Evolutionary conservation across 1,140 invertebrate genomes (phyloP), one percentile per base, ranked within the genome.

Genomic region (Drosophila oshimai): DNA sequence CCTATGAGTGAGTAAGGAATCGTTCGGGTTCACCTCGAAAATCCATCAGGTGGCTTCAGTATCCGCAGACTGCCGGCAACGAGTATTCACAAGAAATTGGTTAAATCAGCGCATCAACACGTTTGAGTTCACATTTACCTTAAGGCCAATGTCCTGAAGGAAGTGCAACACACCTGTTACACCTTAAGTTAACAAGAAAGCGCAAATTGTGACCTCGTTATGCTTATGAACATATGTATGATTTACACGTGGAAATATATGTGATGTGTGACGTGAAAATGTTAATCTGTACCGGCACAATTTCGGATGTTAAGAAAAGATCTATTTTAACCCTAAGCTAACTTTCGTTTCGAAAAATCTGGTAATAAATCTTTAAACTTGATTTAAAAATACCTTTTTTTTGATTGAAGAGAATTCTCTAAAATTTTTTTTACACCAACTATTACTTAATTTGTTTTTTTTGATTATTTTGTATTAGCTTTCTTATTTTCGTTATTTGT

Each of bases 81-180:
- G n/a, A 17, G 24, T 7, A 33, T 24, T 9, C 13, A 24, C 34
- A 26, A 60, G 58, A 65, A 41, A 69, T 69, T 69, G 50, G 39
- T 51, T 12, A 34, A 69, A 69, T 69, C 39, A 46, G 31, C 13
- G 50, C 64, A 69, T 9, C 41, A 57, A 57, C 65, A 69, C 65
- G 65, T 41, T 28, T 28, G 5, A 2, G 7, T 15, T 33, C 7
- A 5, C 20, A 24, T 26, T 24, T 67, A 4, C 3, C 34, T 15
- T 33, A 10, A 2, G 62, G 44, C 41, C 62, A 65, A 67, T 67
- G 62, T 37, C 49, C 65, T 41, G 15, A 20, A 41, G 15, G 20
- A 44, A 33, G 17, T 69, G 50, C 39, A 15, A 6, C 26, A 41
- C 65, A 69, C 65, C 65, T 69, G 65, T 69, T 69, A 69, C 65